These are phyloP conservation scores for Scaptomyza tumidula DNA, from an alignment of 2,888 invertebrate genomes.

Conservation along the genomic window DNA sequence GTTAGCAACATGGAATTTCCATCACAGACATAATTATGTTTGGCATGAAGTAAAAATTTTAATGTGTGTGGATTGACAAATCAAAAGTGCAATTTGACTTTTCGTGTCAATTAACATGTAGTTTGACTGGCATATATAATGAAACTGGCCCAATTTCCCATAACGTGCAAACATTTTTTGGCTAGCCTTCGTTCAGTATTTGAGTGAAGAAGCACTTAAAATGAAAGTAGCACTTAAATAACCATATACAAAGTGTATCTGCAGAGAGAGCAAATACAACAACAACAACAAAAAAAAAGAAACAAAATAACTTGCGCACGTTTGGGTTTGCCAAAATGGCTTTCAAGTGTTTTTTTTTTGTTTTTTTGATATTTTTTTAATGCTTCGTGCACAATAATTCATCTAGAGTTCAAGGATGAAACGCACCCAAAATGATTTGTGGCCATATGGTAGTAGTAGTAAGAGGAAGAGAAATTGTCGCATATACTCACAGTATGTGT, in stretches of 20 bases:
- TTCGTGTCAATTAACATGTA: neutral
- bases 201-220: slow-evolving; percentile 2
- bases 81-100: neutral
- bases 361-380: slow-evolving; percentile 29
- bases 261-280: slow-evolving; percentile 1
- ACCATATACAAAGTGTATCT: slow-evolving; percentile 26
- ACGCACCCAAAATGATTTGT: slow-evolving; percentile 53
- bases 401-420: slow-evolving; percentile 68
- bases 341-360: slow-evolving; percentile 52
- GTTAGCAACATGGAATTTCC: neutral
- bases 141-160: neutral
- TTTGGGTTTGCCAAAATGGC: slow-evolving; percentile 69
- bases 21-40: neutral
- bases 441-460: neutral
- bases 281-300: neutral
- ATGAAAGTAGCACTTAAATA: slow-evolving; percentile 27
- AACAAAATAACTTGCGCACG: slow-evolving; percentile 46
- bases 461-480: neutral
- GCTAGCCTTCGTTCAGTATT: neutral
- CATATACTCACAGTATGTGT: slow-evolving; percentile 94
- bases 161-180: neutral
- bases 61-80: too few relatives aligned
- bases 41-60: neutral
- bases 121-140: neutral
- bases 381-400: slow-evolving; percentile 48